Base-by-base conservation (phyloP, 1,140 invertebrate species). In the Archegozetes longisetosus region DNA sequence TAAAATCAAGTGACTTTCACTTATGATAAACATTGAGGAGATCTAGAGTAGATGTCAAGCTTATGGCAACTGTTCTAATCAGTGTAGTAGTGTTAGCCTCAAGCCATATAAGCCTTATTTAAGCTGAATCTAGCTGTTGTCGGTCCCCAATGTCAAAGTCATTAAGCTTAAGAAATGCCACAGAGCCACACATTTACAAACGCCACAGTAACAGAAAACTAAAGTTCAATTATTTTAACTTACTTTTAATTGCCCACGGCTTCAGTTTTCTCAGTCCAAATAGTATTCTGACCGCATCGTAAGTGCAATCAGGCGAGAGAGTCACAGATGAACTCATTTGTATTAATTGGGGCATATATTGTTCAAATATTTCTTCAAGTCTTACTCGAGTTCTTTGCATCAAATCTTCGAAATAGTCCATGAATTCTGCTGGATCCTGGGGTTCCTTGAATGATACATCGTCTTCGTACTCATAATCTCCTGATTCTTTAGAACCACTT, bases 211-310 rank as follows among this genome's bases (percentile, higher is more conserved):
- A 40, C 17, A 40, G 6, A 40, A 9, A 40, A 9, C 6, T 40
- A 40, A 9, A 40, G 6, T 40, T 40, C 6, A 40, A 40, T 40
- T n/a, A n/a, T n/a, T n/a, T 50, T 14, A 27, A 61, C 63, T 62
- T 62, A 64, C 63, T 60, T 58, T 55, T 65, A 12, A 65, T 28
- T 9, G 64, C 64, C 64, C 64, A 65, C 23, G 62, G 63, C 47
- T 65, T 58, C 25, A 63, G 55, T 28, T 60, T 58, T 17, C 61
- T 52, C 23, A 65, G 26, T 28, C 61, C 64, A 6, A 51, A 29
- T 0, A 58, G 28, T 50, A 63, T 26, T 57, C 57, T 55, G 22
- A 59, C 12, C 13, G 51, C 24, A 29, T 59, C 57, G 9, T 24
- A 27, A 4, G 57, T 55, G 25, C 57, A 59, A 9, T 22, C 3